These are phyloP conservation scores for Tenebrio molitor DNA, from an alignment of 1,140 invertebrate genomes.

Conservation along the genomic window DNA sequence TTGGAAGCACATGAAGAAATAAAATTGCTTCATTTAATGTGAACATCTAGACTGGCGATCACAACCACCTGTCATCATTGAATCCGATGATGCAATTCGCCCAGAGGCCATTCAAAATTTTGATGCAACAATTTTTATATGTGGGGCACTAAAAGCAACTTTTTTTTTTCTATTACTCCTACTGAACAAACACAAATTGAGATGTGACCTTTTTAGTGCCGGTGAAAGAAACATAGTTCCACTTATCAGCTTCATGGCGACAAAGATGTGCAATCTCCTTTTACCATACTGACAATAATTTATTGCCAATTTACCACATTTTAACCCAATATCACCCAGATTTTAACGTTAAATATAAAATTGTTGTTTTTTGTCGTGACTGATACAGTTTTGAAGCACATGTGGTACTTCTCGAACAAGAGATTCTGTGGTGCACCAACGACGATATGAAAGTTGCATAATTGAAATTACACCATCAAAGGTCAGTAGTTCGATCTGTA, in stretches of 20 bases:
- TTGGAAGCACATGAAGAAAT: slow-evolving; percentile 6
- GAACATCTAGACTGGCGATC: slow-evolving; percentile 16
- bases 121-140: slow-evolving; percentile 2
- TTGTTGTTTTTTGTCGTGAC: background rate
- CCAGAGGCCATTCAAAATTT: background rate
- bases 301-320: background rate
- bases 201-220: slow-evolving; percentile 3
- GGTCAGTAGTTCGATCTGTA: slow-evolving; percentile 49
- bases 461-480: slow-evolving; percentile 44
- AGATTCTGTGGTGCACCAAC: slow-evolving; percentile 4
- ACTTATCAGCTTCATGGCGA: slow-evolving; percentile 6
- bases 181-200: background rate
- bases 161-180: background rate
- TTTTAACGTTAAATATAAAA: background rate
- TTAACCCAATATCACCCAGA: background rate
- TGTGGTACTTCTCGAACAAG: background rate
- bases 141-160: slow-evolving; percentile 1
- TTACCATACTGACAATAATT: slow-evolving; percentile 1
- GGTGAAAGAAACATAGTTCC: slow-evolving; percentile 14
- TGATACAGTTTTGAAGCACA: background rate
- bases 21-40: slow-evolving; percentile 25
- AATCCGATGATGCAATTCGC: background rate
- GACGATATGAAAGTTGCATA: slow-evolving; percentile 31
- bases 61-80: slow-evolving; percentile 9
- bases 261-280: slow-evolving; percentile 35